phyloP scores from a whole-genome alignment of 2,888 invertebrate genomes.

The Endotricha flammealis region DNA sequence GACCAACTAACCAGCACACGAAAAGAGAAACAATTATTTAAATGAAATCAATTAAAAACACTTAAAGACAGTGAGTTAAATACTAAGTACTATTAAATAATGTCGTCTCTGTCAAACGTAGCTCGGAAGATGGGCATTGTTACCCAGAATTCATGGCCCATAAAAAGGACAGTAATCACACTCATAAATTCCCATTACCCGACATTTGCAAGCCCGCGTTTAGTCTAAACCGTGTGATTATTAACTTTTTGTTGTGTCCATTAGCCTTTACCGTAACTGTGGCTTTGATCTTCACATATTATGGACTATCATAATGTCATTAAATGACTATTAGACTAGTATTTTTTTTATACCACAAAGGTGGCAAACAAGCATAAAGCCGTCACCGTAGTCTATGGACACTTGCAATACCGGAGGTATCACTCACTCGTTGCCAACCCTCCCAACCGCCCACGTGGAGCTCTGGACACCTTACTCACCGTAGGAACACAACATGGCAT shows the following conservation, averaged over 20 bases:
- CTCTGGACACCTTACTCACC: too few species aligned
- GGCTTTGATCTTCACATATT: not conserved
- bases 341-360: too few species aligned
- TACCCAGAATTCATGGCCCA: slow-evolving; percentile 29
- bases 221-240: slow-evolving; percentile 3
- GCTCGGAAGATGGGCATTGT: slow-evolving; percentile 17
- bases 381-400: too few species aligned
- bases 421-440: too few species aligned
- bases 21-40: too few species aligned
- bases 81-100: not conserved
- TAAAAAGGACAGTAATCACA: slow-evolving; percentile 32
- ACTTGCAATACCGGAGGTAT: too few species aligned
- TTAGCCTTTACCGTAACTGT: not conserved
- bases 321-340: too few species aligned
- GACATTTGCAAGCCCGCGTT: slow-evolving; percentile 14
- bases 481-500: too few species aligned
- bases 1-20: too few species aligned
- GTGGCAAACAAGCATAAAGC: too few species aligned
- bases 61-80: not conserved
- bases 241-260: slow-evolving; percentile 8
- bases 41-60: slow-evolving; percentile 1
- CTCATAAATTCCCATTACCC: slow-evolving; percentile 27
- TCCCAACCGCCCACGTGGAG: too few species aligned
- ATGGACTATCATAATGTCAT: not conserved
- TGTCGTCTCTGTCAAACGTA: slow-evolving; percentile 9